Base-by-base conservation (phyloP, 2,797 vertebrate genomes). In the Pagetopsis macropterus region DNA sequence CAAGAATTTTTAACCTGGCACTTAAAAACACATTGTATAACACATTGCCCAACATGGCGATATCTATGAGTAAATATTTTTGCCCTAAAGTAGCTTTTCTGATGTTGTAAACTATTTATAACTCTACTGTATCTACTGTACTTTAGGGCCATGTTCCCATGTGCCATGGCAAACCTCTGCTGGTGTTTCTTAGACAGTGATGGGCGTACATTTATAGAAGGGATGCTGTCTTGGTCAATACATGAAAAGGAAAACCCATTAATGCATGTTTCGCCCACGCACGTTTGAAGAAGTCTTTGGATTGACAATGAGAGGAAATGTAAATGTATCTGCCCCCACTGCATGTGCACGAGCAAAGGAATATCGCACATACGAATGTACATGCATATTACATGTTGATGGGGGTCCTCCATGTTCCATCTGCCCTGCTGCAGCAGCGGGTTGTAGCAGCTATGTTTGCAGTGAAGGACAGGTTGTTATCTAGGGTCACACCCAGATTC, bases 191-290 rank as follows among this genome's bases (percentile, higher is more conserved):
- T 6, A 5, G 48, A 23, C 43, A 77, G 12, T 65, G 17, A 72
- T 63, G 11, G 58, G 1, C 48, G 57, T 33, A 15, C 49, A 68
- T 57, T 71, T 58, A 61, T 23, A 33, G 4, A 13, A 21, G 41
- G 67, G 31, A 69, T 43, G 31, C 59, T 15, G 12, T 75, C 60
- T 57, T 15, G 14, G 37, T 64, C 1, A 0, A 45, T 37, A 16
- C 43, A 50, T 61, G 48, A 1, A 40, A 50, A 65, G 48, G 2
- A 40, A 46, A 70, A 65, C 3, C 10, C 17, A 49, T 64, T 9
- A 44, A 4, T 72, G 17, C 56, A 43, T 16, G 41, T 4, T 68
- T 40, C 75, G 61, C 58, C 71, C 62, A 84, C 68, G 11, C 73
- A 21, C 7, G 14, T n/a, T 67, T n/a, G 33, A 60, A 52, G 49